Evolutionary conservation across 1,140 invertebrate species (phyloP).

Genomic region (Harpegnathos saltator): DNA sequence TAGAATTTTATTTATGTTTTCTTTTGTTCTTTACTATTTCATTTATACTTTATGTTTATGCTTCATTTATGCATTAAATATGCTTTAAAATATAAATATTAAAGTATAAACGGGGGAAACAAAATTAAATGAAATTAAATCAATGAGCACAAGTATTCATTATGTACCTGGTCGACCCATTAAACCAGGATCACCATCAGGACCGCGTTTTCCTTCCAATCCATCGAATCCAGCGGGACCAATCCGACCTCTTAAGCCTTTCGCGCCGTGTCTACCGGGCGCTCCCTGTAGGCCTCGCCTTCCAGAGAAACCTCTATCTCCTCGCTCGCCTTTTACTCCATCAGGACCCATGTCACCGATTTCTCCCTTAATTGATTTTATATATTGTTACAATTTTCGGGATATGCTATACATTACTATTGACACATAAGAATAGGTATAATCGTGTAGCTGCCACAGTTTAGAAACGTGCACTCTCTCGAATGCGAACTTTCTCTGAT

Average conservation of each 20-base stretch:
- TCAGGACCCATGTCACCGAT: slow-evolving; percentile 83
- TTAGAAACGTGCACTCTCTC: too few species aligned
- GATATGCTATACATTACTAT: not conserved
- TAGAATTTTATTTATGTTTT: too few species aligned
- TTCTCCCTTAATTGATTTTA: slow-evolving; percentile 79
- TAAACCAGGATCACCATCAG: slow-evolving; percentile 86
- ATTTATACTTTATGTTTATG: too few species aligned
- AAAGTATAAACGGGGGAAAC: too few species aligned
- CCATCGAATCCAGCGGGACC: slow-evolving; percentile 82
- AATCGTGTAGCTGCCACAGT: not conserved
- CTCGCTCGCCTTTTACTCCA: slow-evolving; percentile 83
- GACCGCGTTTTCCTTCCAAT: slow-evolving; percentile 84
- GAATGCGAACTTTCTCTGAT: not conserved
- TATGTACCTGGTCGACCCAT: slow-evolving; percentile 85
- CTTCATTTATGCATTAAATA: too few species aligned
- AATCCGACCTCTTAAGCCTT: slow-evolving; percentile 83
- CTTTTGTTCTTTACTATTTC: too few species aligned
- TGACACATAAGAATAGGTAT: not conserved
- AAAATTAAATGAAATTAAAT: slow-evolving; percentile 30
- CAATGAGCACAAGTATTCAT: slow-evolving; percentile 8
- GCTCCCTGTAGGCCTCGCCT: slow-evolving; percentile 81
- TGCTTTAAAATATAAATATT: too few species aligned
- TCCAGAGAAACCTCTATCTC: slow-evolving; percentile 83
- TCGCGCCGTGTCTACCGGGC: slow-evolving; percentile 81
- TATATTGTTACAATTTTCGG: too few species aligned